Base-by-base conservation (phyloP, 2,797 vertebrate species). In the Bovichtus variegatus region DNA sequence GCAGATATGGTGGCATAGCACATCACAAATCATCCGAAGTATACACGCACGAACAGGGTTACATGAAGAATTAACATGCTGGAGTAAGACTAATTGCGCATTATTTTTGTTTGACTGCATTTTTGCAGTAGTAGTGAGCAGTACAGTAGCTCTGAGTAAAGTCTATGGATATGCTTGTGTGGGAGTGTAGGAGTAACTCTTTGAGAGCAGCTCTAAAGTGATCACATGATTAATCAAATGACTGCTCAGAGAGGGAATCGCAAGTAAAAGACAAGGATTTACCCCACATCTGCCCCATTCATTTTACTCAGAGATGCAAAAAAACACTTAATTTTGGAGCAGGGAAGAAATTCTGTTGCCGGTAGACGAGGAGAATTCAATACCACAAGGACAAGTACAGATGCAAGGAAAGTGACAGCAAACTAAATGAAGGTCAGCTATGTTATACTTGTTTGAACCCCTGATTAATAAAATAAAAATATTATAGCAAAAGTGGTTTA, bases 71-170 rank as follows among this genome's bases (percentile, higher is more conserved):
- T 67, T 76, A 65, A 73, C 38, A 38, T 41, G 38, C 51, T 76
- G 29, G 58, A 81, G 62, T 57, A 60, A 64, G 47, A 81, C 19
- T 61, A 62, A 80, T 74, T 58, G 49, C 46, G 36, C 34, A 44
- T 82, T 77, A 75, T 71, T 82, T 80, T 67, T 25, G 51, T 80
- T 51, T 74, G 64, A 63, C 25, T 79, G 40, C 49, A 59, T 59
- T 73, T 73, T 46, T 72, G 36, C 7, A 80, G 21, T 40, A 60
- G 43, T 6, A 19, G 41, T 46, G 31, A 50, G 61, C 25, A 47
- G 3, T 13, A 19, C 31, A 55, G 6, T 13, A 40, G 23, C 63
- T 64, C 60, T 18, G 61, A 62, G 25, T 34, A 11, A 69, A 27
- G 19, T 67, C 13, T 40, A 9, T 21, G 51, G 46, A 44, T 64